Conservation (phyloP, 2,888 invertebrate genomes). For the Camptogramma bilineatum region DNA sequence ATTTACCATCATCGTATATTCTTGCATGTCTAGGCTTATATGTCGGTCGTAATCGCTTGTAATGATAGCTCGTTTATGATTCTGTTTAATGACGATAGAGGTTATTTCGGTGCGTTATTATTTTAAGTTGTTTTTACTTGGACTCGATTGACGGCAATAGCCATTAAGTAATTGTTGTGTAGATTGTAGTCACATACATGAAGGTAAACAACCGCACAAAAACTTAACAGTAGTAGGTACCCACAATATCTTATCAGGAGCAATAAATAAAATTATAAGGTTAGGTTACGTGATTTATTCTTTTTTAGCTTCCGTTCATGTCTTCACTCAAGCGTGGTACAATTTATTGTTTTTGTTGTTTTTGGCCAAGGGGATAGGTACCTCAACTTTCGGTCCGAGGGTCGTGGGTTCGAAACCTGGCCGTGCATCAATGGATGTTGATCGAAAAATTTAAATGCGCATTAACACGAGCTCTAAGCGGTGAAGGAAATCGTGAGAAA, state of each 20-base stretch:
- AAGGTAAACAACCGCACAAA: not conserved
- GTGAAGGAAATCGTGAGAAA: too few species aligned
- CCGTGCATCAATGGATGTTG: too few species aligned
- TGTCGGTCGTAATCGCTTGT: constrained; percentile 27
- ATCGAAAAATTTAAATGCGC: too few species aligned
- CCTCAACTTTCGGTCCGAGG: too few species aligned
- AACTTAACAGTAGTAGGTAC: not conserved
- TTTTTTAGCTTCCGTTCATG: too few species aligned
- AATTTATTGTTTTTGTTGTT: too few species aligned
- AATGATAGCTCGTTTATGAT: constrained; percentile 36
- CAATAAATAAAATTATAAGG: too few species aligned
- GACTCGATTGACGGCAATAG: constrained; percentile 21
- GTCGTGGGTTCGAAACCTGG: too few species aligned
- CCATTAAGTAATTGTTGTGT: constrained; percentile 17
- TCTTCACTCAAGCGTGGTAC: too few species aligned
- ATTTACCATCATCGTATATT: constrained; percentile 23
- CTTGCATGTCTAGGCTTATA: constrained; percentile 18
- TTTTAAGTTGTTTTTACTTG: constrained; percentile 28
- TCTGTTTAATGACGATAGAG: constrained; percentile 36
- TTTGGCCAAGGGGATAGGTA: too few species aligned
- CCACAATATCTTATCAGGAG: not conserved
- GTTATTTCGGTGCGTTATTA: constrained; percentile 45
- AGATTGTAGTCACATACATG: not conserved
- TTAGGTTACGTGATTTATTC: too few species aligned
- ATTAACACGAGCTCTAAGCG: too few species aligned